A percentile compares a stretch with the other conserved stretches of the same genome.
Conservation (phyloP, 2,888 invertebrate species). For the Acleris cristana region DNA sequence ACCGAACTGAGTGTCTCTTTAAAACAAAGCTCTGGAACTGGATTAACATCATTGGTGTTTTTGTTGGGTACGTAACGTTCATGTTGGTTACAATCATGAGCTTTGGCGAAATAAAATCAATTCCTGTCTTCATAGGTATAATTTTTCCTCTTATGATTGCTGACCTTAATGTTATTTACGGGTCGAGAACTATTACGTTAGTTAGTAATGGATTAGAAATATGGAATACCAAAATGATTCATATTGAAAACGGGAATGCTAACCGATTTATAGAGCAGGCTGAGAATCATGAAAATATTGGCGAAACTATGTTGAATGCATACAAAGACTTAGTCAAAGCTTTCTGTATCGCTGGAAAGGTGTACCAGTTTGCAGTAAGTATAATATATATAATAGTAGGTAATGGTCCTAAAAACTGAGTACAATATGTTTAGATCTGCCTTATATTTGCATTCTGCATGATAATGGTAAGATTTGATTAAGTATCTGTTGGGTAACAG, state of each 20-base stretch:
- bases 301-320: not conserved
- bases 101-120: not conserved
- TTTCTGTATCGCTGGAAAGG: not conserved
- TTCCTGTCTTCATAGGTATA: not conserved
- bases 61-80: not conserved
- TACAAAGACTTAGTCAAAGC: not conserved
- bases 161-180: constrained; percentile 1
- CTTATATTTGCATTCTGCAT: too few species aligned
- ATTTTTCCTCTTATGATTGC: not conserved
- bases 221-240: not conserved
- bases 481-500: too few species aligned
- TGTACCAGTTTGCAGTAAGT: constrained; percentile 6
- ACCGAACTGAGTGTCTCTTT: not conserved
- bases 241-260: not conserved
- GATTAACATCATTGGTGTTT: not conserved
- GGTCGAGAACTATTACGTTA: not conserved
- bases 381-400: too few species aligned
- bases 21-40: constrained; percentile 5
- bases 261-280: not conserved
- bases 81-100: not conserved
- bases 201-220: not conserved
- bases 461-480: too few species aligned
- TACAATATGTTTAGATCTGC: too few species aligned
- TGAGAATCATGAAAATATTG: not conserved
- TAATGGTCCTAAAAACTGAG: too few species aligned